Base-by-base conservation (phyloP, 1,140 invertebrate species). In the Ceratosolen solmsi region DNA sequence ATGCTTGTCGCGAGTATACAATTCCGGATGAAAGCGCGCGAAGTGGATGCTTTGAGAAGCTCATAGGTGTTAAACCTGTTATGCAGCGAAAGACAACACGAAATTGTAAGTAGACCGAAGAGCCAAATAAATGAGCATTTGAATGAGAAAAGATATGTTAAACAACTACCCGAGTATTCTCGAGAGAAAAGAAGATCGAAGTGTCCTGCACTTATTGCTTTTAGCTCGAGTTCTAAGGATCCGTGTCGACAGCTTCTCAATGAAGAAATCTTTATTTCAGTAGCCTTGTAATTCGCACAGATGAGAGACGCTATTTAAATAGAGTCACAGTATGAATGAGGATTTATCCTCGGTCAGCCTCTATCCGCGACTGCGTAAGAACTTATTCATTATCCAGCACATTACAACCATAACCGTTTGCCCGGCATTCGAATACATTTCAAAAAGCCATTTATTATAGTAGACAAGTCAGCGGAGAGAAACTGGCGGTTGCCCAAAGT, bases 1-100 rank as follows among this genome's bases (percentile, higher is more conserved):
- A 73, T 73, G 27, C 46, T 46, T 22, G 3, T 13, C 25, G 41
- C 8, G 5, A 22, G n/a, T 8, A 71, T 38, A 58, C 54, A 33
- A 51, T 51, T 54, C n/a, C 75, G 70, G 56, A 71, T 76, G 74
- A 76, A 80, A 65, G 75, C 27, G 72, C 58, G 82, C 78, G 3
- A 56, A 73, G 71, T 1, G 54, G 73, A 41, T 75, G 73, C 38
- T 41, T 58, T 25, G 20, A 27, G 30, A 75, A 15, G 4, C 38
- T 75, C 56, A 58, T 41, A 38, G 54, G 54, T 38, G 73, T 60
- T 75, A 60, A 75, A 41, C 54, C 73, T 75, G 73, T 60, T 72
- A 46, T 36, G 77, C 60, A 22, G 77, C 49, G 56, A 46, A 83
- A 80, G 58, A 38, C 78, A 54, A 72, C 72, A 70, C 76, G 58